Conservation (phyloP, 2,888 invertebrate genomes). For the Drosophila sordidapex region DNA sequence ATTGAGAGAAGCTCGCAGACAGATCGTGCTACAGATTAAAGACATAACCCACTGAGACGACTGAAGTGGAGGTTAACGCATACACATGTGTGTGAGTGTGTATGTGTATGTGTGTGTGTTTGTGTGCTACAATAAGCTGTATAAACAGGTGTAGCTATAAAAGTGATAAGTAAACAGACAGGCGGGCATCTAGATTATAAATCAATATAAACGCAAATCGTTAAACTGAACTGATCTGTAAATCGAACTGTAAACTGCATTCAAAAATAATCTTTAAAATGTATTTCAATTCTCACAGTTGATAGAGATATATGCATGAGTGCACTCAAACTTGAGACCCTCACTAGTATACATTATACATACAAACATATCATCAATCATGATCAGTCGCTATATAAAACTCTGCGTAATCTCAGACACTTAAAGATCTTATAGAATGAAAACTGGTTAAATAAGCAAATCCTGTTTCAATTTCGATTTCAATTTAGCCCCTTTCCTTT, state of each 20-base stretch:
- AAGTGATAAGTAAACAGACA: not conserved
- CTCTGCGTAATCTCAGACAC: not conserved
- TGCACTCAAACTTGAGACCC: not conserved
- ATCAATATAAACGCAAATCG: not conserved
- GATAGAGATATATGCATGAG: not conserved
- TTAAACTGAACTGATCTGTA: not conserved
- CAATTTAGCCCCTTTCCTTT: not conserved
- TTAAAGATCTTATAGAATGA: not conserved
- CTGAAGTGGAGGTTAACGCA: not conserved
- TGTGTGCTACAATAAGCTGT: not conserved
- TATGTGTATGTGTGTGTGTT: not conserved
- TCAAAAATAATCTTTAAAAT: too few relatives aligned
- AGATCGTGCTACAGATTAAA: constrained; percentile 23
- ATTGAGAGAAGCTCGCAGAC: constrained; percentile 28
- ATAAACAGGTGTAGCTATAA: not conserved
- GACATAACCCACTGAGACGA: constrained; percentile 19
- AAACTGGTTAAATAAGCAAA: not conserved
- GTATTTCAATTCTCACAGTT: not conserved
- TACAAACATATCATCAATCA: not conserved
- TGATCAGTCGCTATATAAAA: not conserved
- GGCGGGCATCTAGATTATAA: not conserved
- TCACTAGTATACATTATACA: not conserved
- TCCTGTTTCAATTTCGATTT: not conserved
- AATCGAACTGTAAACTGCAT: not conserved
- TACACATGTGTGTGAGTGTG: not conserved